A percentile compares a stretch with the other conserved stretches of the same genome.
Evolutionary conservation across 2,888 invertebrate genomes (phyloP).

Genomic region (Pteria penguin): DNA sequence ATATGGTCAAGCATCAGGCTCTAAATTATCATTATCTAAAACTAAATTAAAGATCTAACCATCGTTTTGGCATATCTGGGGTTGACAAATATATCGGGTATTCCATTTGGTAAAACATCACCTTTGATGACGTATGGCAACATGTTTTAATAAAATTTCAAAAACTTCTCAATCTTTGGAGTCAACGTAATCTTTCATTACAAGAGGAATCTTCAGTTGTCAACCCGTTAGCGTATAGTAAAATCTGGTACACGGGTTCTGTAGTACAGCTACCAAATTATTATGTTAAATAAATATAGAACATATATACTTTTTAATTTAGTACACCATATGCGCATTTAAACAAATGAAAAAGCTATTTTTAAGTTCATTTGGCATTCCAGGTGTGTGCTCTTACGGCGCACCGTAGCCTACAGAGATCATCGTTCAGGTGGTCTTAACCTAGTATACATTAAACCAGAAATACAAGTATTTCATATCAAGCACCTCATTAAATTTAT

Average conservation of each 20-base stretch:
- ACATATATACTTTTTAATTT: no score
- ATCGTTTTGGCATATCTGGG: slow-evolving; percentile 52
- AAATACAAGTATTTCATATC: slow-evolving; percentile 12
- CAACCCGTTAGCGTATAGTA: background rate
- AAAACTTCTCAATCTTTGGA: slow-evolving; percentile 33
- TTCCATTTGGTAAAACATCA: slow-evolving; percentile 41
- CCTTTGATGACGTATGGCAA: slow-evolving; percentile 40
- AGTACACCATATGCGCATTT: no score
- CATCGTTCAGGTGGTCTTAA: slow-evolving; percentile 14
- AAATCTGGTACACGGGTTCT: slow-evolving; percentile 19
- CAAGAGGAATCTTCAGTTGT: slow-evolving; percentile 16
- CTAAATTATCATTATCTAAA: slow-evolving; percentile 47
- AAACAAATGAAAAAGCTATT: slow-evolving; percentile 4
- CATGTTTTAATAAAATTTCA: slow-evolving; percentile 38
- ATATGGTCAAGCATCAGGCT: slow-evolving; percentile 33
- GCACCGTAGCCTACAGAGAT: background rate
- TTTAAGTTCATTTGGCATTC: slow-evolving; percentile 23
- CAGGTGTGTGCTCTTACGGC: slow-evolving; percentile 2
- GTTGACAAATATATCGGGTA: slow-evolving; percentile 47
- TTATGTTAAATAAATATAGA: slow-evolving; percentile 25
- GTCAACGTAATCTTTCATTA: slow-evolving; percentile 16
- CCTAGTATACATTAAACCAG: slow-evolving; percentile 23
- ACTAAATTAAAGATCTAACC: slow-evolving; percentile 47
- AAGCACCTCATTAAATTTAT: slow-evolving; percentile 37
- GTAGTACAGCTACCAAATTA: slow-evolving; percentile 7